These are phyloP conservation scores for Crenichthys baileyi DNA, from an alignment of 2,797 vertebrate genomes.

Conservation along the genomic window DNA sequence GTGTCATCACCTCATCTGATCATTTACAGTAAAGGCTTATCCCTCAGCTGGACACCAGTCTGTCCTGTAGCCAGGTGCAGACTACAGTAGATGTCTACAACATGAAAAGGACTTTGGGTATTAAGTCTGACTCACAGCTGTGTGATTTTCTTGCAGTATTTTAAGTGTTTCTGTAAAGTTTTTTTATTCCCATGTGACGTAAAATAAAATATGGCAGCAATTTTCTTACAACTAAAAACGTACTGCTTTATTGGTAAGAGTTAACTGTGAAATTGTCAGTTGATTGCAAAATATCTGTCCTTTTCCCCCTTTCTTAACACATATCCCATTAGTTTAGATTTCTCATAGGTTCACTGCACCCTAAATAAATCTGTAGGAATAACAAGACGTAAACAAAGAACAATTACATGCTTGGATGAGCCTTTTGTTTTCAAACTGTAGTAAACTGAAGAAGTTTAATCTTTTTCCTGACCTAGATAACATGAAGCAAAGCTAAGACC, in stretches of 20 bases:
- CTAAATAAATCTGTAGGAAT: conserved; percentile 43
- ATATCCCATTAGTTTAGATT: conserved; percentile 29
- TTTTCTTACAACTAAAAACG: conserved; percentile 19
- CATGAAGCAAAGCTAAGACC: conserved; percentile 19
- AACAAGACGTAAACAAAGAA: conserved; percentile 50
- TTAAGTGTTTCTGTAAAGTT: conserved; percentile 62
- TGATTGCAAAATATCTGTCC: not conserved
- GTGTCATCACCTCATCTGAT: conserved; percentile 50
- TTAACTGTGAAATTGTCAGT: conserved; percentile 21
- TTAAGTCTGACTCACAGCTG: conserved; percentile 51
- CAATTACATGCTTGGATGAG: conserved; percentile 27
- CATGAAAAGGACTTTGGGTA: conserved; percentile 60
- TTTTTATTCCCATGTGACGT: conserved; percentile 49
- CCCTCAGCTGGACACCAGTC: conserved; percentile 9
- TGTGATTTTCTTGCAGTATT: conserved; percentile 52
- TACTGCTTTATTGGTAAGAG: conserved; percentile 41
- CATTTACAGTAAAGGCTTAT: conserved; percentile 15
- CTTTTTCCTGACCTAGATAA: conserved; percentile 28
- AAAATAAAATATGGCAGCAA: conserved; percentile 40
- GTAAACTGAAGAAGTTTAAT: conserved; percentile 24
- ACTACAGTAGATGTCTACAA: conserved; percentile 31
- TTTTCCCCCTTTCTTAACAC: conserved; percentile 9
- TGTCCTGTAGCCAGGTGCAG: conserved; percentile 42
- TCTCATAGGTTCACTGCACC: conserved; percentile 29
- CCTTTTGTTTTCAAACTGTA: conserved; percentile 50